Base-by-base conservation (phyloP, 1,140 invertebrate species). In the Drosophila lini region DNA sequence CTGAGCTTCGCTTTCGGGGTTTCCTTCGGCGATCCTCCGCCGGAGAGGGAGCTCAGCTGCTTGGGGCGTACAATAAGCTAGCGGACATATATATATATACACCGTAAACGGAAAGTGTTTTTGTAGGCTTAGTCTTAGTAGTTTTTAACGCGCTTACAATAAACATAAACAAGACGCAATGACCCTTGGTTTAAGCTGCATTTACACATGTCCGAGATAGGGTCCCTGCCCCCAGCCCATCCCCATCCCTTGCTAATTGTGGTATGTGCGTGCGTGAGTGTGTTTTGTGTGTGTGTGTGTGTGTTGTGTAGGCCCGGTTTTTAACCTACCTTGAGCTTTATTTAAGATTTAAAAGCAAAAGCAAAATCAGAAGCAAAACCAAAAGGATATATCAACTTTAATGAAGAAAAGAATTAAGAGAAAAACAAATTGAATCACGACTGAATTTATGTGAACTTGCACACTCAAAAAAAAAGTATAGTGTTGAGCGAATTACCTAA, bases 371-470 rank as follows among this genome's bases (percentile, higher is more conserved):
- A 48, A 48, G 28, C 31, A 59, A 63, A 75, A 45, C 55, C 11
- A 57, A 65, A 47, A 47, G 45, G 64, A 62, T 69, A 44, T 62
- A 44, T 62, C 55, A 73, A 57, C 74, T 60, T 63, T 58, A 73
- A 60, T 22, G 32, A 53, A 13, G 16, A 36, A 8, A 36, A 22
- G 32, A n/a, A 36, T 15, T 22, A 22, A n/a, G 19, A 15, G 6
- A 13, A 7, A 62, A 80, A 75, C 58, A 48, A 63, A 83, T 77
- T 88, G 70, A 83, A 88, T 88, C 80, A 88, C 83, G 83, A 88
- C 83, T 88, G 83, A 88, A 88, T 88, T 88, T 89, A 80, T 88
- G 84, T 88, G 71, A 86, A 85, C 53, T 80, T 77, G 82, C 82
- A 86, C 83, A 86, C 80, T 82, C 74, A 76, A 88, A 80, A 44